Evolutionary conservation across 1,140 invertebrate species (phyloP).

Genomic region (Drosophila baimaii): DNA sequence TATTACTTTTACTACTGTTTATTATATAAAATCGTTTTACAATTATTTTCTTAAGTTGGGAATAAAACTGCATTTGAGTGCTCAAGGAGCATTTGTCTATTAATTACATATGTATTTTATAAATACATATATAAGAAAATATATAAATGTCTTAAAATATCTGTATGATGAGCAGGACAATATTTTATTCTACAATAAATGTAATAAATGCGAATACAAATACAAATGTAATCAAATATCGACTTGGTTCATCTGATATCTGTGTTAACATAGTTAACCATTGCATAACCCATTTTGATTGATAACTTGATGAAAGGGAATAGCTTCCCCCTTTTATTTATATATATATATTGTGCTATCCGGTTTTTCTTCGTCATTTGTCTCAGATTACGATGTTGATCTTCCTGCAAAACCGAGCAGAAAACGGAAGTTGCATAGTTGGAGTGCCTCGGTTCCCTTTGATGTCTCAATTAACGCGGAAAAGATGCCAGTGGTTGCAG

Average conservation of each 20-base stretch:
- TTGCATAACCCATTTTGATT: neutral
- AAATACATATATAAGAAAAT: neutral
- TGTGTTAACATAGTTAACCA: neutral
- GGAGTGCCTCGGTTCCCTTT: constrained; percentile 23
- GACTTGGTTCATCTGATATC: neutral
- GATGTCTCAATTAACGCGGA: constrained; percentile 24
- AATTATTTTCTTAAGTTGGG: neutral
- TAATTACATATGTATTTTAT: neutral
- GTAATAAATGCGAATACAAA: too few relatives aligned
- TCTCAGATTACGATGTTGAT: constrained; percentile 20
- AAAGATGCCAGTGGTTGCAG: constrained; percentile 13
- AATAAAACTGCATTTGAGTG: neutral
- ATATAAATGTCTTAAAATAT: neutral
- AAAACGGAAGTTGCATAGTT: constrained; percentile 41
- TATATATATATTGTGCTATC: constrained; percentile 6
- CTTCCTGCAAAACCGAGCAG: constrained; percentile 20
- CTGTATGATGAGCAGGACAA: too few relatives aligned
- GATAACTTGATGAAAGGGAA: neutral
- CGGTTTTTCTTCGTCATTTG: neutral
- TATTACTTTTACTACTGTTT: neutral
- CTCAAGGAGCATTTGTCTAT: neutral
- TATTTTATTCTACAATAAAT: neutral
- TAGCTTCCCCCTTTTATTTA: neutral
- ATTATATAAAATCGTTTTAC: neutral
- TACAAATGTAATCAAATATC: neutral